Evolutionary conservation across 2,113 vertebrate species (phyloP).

Genomic region (Delphinus delphis): DNA sequence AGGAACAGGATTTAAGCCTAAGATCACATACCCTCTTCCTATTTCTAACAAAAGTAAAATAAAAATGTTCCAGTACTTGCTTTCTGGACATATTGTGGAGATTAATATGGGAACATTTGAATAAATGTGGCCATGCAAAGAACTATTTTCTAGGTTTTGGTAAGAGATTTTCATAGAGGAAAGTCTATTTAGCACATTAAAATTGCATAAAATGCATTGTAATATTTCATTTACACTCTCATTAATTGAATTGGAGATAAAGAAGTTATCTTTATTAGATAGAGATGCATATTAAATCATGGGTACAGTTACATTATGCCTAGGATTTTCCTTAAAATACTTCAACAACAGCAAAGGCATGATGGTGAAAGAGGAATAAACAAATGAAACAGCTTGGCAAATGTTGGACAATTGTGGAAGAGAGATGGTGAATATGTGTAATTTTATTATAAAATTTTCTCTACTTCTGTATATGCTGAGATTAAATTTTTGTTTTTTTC

Average conservation of each 20-base stretch:
- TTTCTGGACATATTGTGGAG: neutral
- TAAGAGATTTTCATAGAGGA: neutral
- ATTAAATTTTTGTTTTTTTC: neutral
- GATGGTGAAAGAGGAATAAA: neutral
- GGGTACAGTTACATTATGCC: neutral
- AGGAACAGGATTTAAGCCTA: neutral
- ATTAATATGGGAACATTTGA: neutral
- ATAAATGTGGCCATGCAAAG: neutral
- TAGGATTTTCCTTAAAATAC: neutral
- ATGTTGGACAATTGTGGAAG: neutral
- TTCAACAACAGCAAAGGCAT: neutral
- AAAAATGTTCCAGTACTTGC: neutral
- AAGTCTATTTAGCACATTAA: neutral
- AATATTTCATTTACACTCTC: neutral
- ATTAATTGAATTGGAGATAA: neutral
- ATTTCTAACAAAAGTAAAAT: neutral
- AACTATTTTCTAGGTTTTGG: neutral
- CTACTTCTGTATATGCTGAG: neutral
- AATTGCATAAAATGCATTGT: neutral
- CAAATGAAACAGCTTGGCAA: neutral
- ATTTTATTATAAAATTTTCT: neutral
- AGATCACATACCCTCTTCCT: neutral
- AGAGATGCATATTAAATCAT: neutral
- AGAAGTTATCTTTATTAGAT: neutral
- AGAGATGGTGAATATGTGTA: neutral